phyloP scores from a whole-genome alignment of 2,888 invertebrate genomes.

The Unio pictorum region DNA sequence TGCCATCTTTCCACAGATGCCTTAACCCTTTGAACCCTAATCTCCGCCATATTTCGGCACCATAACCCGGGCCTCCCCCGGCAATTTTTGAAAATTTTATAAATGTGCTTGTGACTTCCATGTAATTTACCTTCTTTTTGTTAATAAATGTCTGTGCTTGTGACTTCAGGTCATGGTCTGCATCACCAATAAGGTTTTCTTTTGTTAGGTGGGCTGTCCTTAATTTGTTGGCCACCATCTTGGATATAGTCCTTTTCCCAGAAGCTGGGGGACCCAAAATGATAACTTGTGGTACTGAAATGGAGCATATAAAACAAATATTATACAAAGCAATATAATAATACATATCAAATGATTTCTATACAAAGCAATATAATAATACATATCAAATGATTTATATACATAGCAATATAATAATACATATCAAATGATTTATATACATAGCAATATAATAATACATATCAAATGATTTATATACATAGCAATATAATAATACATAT shows the following conservation, averaged over 20 bases:
- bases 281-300: constrained; percentile 68
- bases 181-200: constrained; percentile 63
- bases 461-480: neutral
- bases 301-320: constrained; percentile 3
- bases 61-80: too few species aligned
- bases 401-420: neutral
- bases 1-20: too few species aligned
- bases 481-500: neutral
- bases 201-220: constrained; percentile 62
- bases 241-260: constrained; percentile 68
- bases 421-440: neutral
- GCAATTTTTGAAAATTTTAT: too few species aligned
- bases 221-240: constrained; percentile 65
- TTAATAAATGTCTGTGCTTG: constrained; percentile 51
- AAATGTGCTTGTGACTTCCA: too few species aligned
- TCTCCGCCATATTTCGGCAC: too few species aligned
- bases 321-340: neutral
- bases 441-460: neutral
- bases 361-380: neutral
- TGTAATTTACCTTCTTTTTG: constrained; percentile 47
- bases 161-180: constrained; percentile 57
- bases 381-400: neutral
- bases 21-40: too few species aligned
- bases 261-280: constrained; percentile 70
- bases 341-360: too few species aligned